Evolutionary conservation across 2,113 vertebrate species (phyloP), one percentile per base, ranked within the genome.

Genomic region (Podilymbus podiceps): DNA sequence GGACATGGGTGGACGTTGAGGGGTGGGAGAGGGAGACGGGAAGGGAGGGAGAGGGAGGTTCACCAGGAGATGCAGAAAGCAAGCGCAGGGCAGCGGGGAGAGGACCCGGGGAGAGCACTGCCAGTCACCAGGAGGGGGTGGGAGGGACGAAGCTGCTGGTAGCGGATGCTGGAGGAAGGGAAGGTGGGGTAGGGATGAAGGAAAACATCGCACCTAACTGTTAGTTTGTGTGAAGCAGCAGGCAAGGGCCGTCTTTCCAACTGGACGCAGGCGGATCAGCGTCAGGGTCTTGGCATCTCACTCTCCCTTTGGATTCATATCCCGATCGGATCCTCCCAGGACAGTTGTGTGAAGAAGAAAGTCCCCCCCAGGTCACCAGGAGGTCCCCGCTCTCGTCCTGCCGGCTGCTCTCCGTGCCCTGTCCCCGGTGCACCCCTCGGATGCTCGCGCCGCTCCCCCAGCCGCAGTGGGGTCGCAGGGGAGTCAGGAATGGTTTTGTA

Each of bases 121-220:
- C 1, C 0, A 1, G 28, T 47, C 62, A 35, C 10, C 0, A 0
- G 52, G 56, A 75, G 47, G 46, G 42, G 17, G 6, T 28, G 38
- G 58, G 40, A 80, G n/a, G 72, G 23, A 23, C 0, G 6, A 6
- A 33, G 47, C 21, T 31, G 42, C 25, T 19, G 55, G n/a, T 5
- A 11, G 68, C 4, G 44, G 35, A 19, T 44, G 44, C 59, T 40
- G 64, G 42, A 68, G 90, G 30, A 49, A 55, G 47, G 49, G 49
- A 16, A 68, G 40, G 23, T 50, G 59, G 10, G 50, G 16, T 15
- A 27, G 21, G 38, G 42, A 44, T 5, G 49, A 25, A 53, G 58
- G 21, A 28, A 38, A 92, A 38, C 49, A 7, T 73, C 4, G 6
- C 71, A 73, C 88, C 95, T 79, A 95, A 35, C 93, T 80, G 81